Percentiles rank a stretch among this genome's conserved stretches.
Evolutionary conservation across 2,113 vertebrate genomes (phyloP).

Genomic region (Garra rufa): DNA sequence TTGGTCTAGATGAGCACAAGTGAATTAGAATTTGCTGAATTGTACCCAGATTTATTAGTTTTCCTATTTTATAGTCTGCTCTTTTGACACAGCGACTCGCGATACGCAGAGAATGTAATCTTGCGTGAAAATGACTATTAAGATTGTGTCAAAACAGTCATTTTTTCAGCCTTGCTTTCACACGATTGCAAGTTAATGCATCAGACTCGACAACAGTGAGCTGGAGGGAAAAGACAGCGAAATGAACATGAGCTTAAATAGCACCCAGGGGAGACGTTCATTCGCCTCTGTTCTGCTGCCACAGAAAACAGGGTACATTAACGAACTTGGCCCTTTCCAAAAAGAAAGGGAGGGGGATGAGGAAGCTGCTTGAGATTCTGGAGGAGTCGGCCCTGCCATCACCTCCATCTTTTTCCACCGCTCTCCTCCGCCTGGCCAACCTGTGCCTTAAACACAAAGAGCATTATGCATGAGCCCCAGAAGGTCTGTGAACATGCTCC

Average conservation of each 20-base stretch:
- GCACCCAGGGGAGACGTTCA: constrained; percentile 41
- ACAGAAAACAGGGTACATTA: constrained; percentile 70
- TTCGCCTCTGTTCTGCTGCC: constrained; percentile 69
- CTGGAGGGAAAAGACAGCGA: constrained; percentile 51
- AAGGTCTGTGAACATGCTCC: constrained; percentile 71
- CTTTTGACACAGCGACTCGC: constrained; percentile 19
- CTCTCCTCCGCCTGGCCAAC: constrained; percentile 71
- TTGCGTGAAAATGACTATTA: constrained; percentile 36
- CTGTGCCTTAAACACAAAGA: constrained; percentile 75
- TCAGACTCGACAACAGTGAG: constrained; percentile 34
- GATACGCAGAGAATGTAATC: constrained; percentile 33
- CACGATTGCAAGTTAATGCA: constrained; percentile 59
- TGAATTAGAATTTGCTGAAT: constrained; percentile 35
- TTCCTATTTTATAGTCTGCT: constrained; percentile 1
- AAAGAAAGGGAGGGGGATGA: constrained; percentile 45
- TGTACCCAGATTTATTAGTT: constrained; percentile 26
- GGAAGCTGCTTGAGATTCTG: constrained; percentile 74
- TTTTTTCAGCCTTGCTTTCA: constrained; percentile 51
- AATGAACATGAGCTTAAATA: constrained; percentile 29
- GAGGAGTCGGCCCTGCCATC: constrained; percentile 59
- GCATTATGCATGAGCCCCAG: constrained; percentile 84
- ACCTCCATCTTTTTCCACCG: constrained; percentile 53
- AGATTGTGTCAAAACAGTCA: constrained; percentile 57
- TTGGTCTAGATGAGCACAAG: constrained; percentile 28
- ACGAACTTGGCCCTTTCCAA: constrained; percentile 64